Conservation (phyloP, 2,888 invertebrate genomes). For the Leucophenga maculata region DNA sequence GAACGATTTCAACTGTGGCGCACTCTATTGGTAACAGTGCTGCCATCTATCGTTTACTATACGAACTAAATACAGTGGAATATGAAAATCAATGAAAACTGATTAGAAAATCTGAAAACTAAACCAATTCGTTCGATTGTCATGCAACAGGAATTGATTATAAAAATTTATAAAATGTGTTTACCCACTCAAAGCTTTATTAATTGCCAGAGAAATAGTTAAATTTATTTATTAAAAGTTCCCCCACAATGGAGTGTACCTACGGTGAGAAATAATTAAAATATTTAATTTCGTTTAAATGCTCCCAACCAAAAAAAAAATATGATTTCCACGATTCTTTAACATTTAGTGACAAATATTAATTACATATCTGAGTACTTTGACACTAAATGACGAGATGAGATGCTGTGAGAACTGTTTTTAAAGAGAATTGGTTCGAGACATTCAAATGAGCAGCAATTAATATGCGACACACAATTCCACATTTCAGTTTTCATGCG, state of each 20-base stretch:
- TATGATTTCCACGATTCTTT: constrained; percentile 33
- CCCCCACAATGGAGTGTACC: neutral
- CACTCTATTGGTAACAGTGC: no score
- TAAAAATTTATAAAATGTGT: neutral
- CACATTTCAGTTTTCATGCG: constrained; percentile 31
- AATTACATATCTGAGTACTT: constrained; percentile 55
- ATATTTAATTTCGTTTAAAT: neutral
- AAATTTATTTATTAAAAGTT: neutral
- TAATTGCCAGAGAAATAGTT: no score
- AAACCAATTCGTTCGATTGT: no score
- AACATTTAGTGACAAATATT: constrained; percentile 52
- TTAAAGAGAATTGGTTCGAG: constrained; percentile 20
- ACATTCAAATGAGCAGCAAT: constrained; percentile 58
- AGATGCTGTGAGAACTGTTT: constrained; percentile 12
- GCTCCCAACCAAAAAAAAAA: neutral
- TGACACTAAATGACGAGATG: constrained; percentile 18
- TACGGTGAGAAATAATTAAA: constrained; percentile 55
- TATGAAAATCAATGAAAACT: no score
- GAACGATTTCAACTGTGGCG: no score
- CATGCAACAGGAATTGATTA: no score
- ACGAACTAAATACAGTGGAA: no score
- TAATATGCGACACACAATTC: constrained; percentile 45
- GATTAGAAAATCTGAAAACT: no score
- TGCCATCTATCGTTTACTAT: no score
- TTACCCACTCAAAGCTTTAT: neutral